Percentiles rank a stretch among this genome's conserved stretches.
phyloP scores from a whole-genome alignment of 2,888 invertebrate genomes.

The Asteroscopus sphinx region DNA sequence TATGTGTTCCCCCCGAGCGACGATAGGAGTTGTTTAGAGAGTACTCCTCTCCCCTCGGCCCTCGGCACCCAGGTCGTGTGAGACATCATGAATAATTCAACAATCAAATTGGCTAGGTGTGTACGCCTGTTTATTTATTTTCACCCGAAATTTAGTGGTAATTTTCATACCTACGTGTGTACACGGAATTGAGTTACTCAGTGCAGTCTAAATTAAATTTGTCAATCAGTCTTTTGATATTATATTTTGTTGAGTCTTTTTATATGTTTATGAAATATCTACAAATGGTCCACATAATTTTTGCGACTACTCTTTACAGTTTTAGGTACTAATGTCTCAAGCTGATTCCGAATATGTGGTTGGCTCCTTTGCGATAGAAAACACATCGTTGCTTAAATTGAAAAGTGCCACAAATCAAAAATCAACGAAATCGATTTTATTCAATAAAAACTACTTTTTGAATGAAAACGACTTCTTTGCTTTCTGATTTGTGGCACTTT shows the following conservation, averaged over 20 bases:
- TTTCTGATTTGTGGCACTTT: too few relatives aligned
- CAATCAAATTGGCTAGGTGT: constrained; percentile 87
- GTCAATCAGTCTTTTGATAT: constrained; percentile 23
- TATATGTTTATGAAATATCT: not conserved
- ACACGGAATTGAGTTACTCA: constrained; percentile 52
- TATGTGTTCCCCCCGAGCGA: constrained; percentile 71
- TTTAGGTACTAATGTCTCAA: too few relatives aligned
- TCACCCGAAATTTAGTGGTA: constrained; percentile 78
- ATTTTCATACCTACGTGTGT: constrained; percentile 74
- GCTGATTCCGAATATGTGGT: too few relatives aligned
- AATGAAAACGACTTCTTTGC: too few relatives aligned
- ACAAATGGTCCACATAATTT: too few relatives aligned
- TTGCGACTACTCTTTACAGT: too few relatives aligned
- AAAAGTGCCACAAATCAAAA: too few relatives aligned
- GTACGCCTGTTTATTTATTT: constrained; percentile 86
- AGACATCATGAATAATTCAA: constrained; percentile 88
- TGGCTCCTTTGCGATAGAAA: too few relatives aligned
- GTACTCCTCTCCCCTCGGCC: constrained; percentile 66
- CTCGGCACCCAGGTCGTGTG: constrained; percentile 70
- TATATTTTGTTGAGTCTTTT: not conserved
- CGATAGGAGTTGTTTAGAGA: constrained; percentile 75
- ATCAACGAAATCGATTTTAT: too few relatives aligned
- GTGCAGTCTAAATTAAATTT: constrained; percentile 59
- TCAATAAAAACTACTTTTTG: too few relatives aligned
- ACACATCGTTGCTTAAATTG: too few relatives aligned